phyloP scores from a whole-genome alignment of 2,113 vertebrate genomes.

The Rhinolophus ferrumequinum region DNA sequence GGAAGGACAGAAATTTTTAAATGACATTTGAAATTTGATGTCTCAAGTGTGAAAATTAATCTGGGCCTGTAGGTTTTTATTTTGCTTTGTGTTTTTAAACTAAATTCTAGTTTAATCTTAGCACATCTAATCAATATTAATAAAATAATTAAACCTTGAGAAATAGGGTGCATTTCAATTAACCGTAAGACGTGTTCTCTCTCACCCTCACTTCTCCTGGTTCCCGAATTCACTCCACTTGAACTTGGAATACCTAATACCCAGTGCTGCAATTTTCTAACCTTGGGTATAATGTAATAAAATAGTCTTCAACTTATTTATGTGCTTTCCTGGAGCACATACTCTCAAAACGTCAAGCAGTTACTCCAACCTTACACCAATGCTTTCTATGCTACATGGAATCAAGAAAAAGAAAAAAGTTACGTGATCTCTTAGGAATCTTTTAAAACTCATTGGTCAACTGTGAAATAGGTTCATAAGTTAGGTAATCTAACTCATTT shows the following conservation, averaged over 20 bases:
- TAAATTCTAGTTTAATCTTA: constrained; percentile 30
- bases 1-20: neutral
- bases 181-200: neutral
- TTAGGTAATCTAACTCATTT: neutral
- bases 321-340: neutral
- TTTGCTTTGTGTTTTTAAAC: neutral
- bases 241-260: neutral
- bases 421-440: neutral
- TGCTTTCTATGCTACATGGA: neutral
- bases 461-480: neutral
- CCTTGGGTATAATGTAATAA: neutral
- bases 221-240: constrained; percentile 34
- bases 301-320: neutral
- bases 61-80: neutral
- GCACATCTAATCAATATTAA: neutral
- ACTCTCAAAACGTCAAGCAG: neutral
- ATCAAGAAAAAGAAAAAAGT: constrained; percentile 5
- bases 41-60: neutral
- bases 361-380: neutral
- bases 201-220: neutral
- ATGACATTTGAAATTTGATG: neutral
- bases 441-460: constrained; percentile 25
- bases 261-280: neutral
- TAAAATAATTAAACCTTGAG: constrained; percentile 2
- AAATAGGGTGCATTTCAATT: neutral